phyloP scores from a whole-genome alignment of 2,797 vertebrate genomes.

The Urocyon cinereoargenteus region DNA sequence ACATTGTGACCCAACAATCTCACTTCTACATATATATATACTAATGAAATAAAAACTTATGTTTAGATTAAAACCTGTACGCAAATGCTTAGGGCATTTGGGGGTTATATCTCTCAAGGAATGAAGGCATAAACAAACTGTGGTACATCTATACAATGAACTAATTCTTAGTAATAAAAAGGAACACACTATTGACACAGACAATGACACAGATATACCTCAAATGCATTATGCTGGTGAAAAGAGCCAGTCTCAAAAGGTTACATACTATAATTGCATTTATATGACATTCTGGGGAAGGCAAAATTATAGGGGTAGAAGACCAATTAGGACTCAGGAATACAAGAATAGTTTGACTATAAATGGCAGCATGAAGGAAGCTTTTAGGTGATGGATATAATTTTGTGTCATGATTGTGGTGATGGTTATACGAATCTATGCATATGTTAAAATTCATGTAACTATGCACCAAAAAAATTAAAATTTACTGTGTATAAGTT shows the following conservation, averaged over 20 bases:
- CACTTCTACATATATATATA: background rate
- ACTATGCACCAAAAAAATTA: background rate
- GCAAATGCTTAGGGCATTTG: background rate
- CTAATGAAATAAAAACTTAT: background rate
- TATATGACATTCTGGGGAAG: background rate
- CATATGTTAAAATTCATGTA: background rate
- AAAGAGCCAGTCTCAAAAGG: background rate
- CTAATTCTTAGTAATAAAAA: background rate
- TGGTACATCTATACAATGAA: background rate
- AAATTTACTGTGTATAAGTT: background rate
- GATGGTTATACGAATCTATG: background rate
- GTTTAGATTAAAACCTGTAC: background rate
- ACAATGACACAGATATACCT: background rate
- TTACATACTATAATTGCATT: background rate
- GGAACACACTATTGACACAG: background rate
- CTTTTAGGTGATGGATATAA: background rate
- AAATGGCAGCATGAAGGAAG: background rate
- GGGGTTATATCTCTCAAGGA: background rate
- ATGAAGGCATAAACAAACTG: background rate
- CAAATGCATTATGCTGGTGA: background rate
- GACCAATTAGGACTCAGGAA: background rate
- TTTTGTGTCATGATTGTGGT: background rate
- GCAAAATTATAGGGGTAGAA: background rate
- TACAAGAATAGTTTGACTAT: background rate
- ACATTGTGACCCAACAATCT: background rate